phyloP scores from a whole-genome alignment of 1,140 invertebrate genomes.

The Nomia melanderi region DNA sequence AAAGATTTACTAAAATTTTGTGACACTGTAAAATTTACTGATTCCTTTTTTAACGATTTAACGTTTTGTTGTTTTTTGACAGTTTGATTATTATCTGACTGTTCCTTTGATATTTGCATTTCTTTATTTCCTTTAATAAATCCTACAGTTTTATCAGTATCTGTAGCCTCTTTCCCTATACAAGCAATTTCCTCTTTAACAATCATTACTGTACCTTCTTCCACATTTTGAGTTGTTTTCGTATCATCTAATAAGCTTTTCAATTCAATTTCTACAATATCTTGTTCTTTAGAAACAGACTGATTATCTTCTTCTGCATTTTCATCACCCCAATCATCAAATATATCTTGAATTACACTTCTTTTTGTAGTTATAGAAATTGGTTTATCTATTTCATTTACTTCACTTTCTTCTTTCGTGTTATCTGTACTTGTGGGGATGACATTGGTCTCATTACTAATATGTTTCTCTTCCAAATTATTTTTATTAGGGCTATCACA shows the following conservation, averaged over 20 bases:
- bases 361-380: slow-evolving; percentile 64
- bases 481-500: slow-evolving; percentile 7
- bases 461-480: slow-evolving; percentile 4
- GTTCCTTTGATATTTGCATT: slow-evolving; percentile 11
- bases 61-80: slow-evolving; percentile 22
- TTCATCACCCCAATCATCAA: slow-evolving; percentile 79
- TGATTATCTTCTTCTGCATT: slow-evolving; percentile 72
- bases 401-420: neutral
- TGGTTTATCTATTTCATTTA: neutral
- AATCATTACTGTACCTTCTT: slow-evolving; percentile 41
- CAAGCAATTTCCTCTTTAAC: slow-evolving; percentile 53
- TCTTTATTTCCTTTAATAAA: slow-evolving; percentile 16
- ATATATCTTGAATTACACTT: slow-evolving; percentile 78
- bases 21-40: slow-evolving; percentile 10
- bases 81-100: slow-evolving; percentile 27
- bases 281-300: slow-evolving; percentile 57
- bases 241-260: slow-evolving; percentile 75
- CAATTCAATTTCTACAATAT: slow-evolving; percentile 76
- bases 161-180: neutral
- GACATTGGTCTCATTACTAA: neutral
- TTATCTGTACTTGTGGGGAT: neutral
- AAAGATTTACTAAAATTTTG: slow-evolving; percentile 9
- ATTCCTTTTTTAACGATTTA: slow-evolving; percentile 11
- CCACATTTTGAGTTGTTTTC: slow-evolving; percentile 47
- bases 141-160: slow-evolving; percentile 37